Base-by-base conservation (phyloP, 2,888 invertebrate genomes). In the Mallateleia sp. region DNA sequence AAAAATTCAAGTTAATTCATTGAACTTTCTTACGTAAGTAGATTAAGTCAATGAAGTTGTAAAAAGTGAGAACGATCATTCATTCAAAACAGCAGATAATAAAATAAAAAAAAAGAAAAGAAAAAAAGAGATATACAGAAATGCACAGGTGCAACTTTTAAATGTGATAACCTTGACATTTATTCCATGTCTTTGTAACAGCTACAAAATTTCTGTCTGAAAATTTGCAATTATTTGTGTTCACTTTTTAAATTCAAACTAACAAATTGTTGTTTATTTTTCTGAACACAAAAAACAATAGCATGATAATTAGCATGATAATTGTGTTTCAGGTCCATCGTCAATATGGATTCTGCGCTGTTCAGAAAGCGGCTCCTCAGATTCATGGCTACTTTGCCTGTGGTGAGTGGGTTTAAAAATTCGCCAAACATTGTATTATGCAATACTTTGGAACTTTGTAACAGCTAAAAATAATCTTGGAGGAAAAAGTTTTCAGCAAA, bases 371-470 rank as follows among this genome's bases (percentile, higher is more conserved):
- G 98, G 71, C 95, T 99, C 54, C 93, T 97, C 42, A 97, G 97
- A 93, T 98, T 99, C 95, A 96, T 98, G 91, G 96, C 97, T 66
- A 97, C 98, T 58, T 97, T 99, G 97, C 99, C 99, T 81, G 93
- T 98, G 95, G 98, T 98, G 95, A 96, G 97, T 96, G 18, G 25
- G 64, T 52, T 66, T 15, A 20, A 58, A 56, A 56, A 47, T 14
- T 38, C 38, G 15, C 9, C n/a, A n/a, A 32, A 32, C 9, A 32
- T 32, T 32, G 5, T 9, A 32, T 32, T 7, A 32, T 32, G 32
- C 32, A 32, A 32, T n/a, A n/a, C n/a, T n/a, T n/a, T n/a, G n/a
- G n/a, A n/a, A n/a, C n/a, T n/a, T n/a, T n/a, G n/a, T n/a, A n/a
- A n/a, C n/a, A n/a, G n/a, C n/a, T n/a, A n/a, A n/a, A n/a, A n/a